phyloP scores from a whole-genome alignment of 1,140 invertebrate species.

The Drosophila willistoni region DNA sequence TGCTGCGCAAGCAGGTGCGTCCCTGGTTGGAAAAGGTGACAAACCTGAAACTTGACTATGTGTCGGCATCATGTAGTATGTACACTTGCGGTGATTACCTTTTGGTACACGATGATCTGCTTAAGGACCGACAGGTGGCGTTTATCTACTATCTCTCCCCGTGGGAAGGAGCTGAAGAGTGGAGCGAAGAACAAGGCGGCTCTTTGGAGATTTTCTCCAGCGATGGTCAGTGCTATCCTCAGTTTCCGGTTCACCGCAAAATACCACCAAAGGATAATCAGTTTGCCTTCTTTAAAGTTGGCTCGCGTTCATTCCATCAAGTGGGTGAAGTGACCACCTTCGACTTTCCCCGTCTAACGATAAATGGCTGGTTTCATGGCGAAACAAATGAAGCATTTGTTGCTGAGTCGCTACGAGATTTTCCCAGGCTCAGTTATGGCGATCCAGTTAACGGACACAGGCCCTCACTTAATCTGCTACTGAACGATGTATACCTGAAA shows the following conservation, averaged over 20 bases:
- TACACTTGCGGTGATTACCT: conserved; percentile 89
- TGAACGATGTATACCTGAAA: conserved; percentile 84
- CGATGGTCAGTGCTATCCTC: conserved; percentile 85
- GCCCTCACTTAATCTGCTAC: conserved; percentile 82
- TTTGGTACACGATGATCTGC: conserved; percentile 89
- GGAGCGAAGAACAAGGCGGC: conserved; percentile 87
- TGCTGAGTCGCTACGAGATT: conserved; percentile 63
- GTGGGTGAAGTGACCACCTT: conserved; percentile 87
- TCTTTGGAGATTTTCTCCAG: conserved; percentile 86
- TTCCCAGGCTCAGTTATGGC: conserved; percentile 67
- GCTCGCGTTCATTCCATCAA: conserved; percentile 83
- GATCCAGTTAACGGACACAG: conserved; percentile 59
- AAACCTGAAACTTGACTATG: conserved; percentile 85
- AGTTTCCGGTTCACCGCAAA: conserved; percentile 83
- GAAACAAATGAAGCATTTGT: conserved; percentile 78
- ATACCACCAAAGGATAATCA: conserved; percentile 88
- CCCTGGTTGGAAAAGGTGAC: conserved; percentile 85
- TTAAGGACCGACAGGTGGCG: conserved; percentile 88
- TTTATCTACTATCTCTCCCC: conserved; percentile 88
- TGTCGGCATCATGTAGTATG: conserved; percentile 89
- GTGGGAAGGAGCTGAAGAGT: conserved; percentile 84
- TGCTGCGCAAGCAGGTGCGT: conserved; percentile 67
- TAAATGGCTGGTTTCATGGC: conserved; percentile 91
- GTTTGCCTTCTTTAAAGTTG: conserved; percentile 89
- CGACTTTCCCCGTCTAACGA: conserved; percentile 87